Conservation (phyloP, 2,888 invertebrate genomes). For the Tetragnatha montana region DNA sequence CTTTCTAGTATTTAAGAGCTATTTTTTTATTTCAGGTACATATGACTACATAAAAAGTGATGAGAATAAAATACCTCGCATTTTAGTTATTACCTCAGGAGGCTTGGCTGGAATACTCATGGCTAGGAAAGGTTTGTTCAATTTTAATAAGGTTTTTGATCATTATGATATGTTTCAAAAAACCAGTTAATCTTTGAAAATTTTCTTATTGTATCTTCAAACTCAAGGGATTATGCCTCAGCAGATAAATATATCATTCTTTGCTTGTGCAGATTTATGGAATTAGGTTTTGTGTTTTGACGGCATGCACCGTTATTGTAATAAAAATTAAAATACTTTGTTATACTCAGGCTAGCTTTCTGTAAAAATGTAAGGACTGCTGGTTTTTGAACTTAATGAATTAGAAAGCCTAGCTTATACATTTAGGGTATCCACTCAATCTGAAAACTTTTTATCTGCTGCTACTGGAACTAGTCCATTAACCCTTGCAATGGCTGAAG, state of each 20-base stretch:
- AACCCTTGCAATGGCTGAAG: too few relatives aligned
- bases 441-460: too few relatives aligned
- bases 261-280: not conserved
- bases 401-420: too few relatives aligned
- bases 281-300: not conserved
- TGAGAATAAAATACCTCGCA: slow-evolving; percentile 59
- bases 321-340: too few relatives aligned
- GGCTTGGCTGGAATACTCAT: slow-evolving; percentile 54
- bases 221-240: not conserved
- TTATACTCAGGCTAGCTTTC: too few relatives aligned
- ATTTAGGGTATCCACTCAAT: too few relatives aligned
- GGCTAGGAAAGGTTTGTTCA: slow-evolving; percentile 49
- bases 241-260: not conserved
- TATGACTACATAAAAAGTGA: slow-evolving; percentile 57
- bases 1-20: not conserved
- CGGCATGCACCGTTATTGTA: too few relatives aligned
- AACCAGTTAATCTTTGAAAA: not conserved
- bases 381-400: too few relatives aligned
- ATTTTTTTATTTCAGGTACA: slow-evolving; percentile 36
- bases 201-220: too few relatives aligned
- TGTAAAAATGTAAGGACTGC: too few relatives aligned
- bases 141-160: not conserved
- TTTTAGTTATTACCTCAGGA: slow-evolving; percentile 55
- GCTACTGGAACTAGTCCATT: too few relatives aligned
- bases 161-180: not conserved